A percentile compares a stretch with the other conserved stretches of the same genome.
Evolutionary conservation across 2,113 vertebrate species (phyloP).

Genomic region (Phyllopteryx taeniolatus): DNA sequence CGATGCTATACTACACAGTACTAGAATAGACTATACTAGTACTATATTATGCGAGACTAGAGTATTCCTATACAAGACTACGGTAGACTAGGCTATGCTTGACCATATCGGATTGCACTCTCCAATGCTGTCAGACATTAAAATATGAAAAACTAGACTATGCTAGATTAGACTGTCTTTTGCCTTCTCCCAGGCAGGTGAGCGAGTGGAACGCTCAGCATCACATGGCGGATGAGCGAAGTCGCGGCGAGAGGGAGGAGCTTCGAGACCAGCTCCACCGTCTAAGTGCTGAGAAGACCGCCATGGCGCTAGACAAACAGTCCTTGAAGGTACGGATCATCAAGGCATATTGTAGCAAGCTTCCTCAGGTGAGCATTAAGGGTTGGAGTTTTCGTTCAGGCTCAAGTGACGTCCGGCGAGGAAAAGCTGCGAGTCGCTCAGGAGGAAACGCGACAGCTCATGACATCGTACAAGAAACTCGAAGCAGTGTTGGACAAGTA

Average conservation of each 20-base stretch:
- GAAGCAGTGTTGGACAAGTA: constrained; percentile 80
- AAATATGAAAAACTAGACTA: too few relatives aligned
- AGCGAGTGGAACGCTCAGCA: constrained; percentile 74
- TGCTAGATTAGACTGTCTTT: neutral
- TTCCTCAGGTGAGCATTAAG: neutral
- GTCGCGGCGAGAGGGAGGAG: constrained; percentile 71
- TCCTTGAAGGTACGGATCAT: constrained; percentile 75
- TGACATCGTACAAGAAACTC: constrained; percentile 77
- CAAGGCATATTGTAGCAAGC: neutral
- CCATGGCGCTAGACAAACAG: constrained; percentile 80
- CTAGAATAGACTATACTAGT: too few relatives aligned
- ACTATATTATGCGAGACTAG: neutral
- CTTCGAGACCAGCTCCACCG: constrained; percentile 75
- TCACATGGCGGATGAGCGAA: constrained; percentile 72
- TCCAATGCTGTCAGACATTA: too few relatives aligned
- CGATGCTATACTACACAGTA: too few relatives aligned
- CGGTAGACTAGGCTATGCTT: too few relatives aligned
- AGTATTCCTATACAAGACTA: neutral
- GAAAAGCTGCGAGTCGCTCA: neutral
- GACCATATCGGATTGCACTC: too few relatives aligned
- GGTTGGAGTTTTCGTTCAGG: neutral
- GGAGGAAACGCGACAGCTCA: neutral
- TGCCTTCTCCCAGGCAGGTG: constrained; percentile 68
- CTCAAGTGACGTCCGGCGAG: neutral
- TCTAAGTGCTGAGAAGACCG: constrained; percentile 67